These are phyloP conservation scores for Thomomys bottae DNA, from an alignment of 2,113 vertebrate genomes.

Conservation along the genomic window DNA sequence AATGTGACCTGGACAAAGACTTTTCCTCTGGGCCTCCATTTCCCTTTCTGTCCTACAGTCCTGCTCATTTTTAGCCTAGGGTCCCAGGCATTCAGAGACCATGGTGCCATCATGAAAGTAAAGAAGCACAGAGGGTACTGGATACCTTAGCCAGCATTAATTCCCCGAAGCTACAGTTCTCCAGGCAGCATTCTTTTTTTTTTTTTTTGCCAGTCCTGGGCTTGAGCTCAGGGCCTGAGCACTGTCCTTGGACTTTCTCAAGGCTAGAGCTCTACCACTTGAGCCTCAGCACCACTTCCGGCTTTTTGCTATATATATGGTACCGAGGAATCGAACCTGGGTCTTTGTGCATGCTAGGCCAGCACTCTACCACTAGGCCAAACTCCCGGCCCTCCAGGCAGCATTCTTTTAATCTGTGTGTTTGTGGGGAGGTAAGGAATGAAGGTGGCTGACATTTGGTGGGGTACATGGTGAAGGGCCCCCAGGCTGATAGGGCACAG, in stretches of 20 bases:
- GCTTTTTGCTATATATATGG: no score
- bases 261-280: no score
- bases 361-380: no score
- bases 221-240: no score
- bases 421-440: neutral
- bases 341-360: no score
- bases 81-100: neutral
- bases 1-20: neutral
- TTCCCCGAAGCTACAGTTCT: neutral
- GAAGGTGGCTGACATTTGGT: neutral
- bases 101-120: neutral
- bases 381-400: no score
- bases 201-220: no score
- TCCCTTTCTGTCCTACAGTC: neutral
- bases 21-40: neutral
- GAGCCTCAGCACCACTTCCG: no score
- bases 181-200: neutral
- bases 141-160: neutral
- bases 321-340: no score
- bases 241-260: no score
- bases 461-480: neutral
- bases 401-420: neutral
- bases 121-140: neutral
- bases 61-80: neutral
- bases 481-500: neutral